phyloP scores from a whole-genome alignment of 1,140 invertebrate genomes.

The Heterodera schachtii region DNA sequence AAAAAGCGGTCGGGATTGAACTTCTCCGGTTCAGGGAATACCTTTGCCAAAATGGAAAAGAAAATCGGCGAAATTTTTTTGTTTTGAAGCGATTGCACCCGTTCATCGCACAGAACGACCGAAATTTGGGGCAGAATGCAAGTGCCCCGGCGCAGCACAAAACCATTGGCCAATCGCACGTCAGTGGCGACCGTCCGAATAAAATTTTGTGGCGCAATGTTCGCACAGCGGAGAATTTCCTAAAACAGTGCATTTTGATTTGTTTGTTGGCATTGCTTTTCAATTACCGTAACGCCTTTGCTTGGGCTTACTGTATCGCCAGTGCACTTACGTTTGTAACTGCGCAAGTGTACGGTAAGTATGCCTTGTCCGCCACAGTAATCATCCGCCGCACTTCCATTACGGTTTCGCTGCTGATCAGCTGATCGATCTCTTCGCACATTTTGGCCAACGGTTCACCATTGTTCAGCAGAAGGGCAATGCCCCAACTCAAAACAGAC shows the following conservation, averaged over 20 bases:
- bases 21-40: conserved; percentile 82
- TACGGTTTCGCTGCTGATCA: conserved; percentile 3
- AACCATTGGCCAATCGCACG: conserved; percentile 27
- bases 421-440: conserved; percentile 5
- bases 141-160: conserved; percentile 34
- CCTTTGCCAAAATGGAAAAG: conserved; percentile 57
- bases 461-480: conserved; percentile 15
- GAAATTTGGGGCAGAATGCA: conserved; percentile 43
- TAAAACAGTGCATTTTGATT: conserved; percentile 30
- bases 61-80: neutral
- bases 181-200: conserved; percentile 28
- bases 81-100: conserved; percentile 8
- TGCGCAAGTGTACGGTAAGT: conserved; percentile 34
- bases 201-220: conserved; percentile 40
- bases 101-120: conserved; percentile 34
- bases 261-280: too few relatives aligned
- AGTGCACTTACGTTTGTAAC: conserved; percentile 36
- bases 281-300: too few relatives aligned
- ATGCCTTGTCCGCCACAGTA: conserved; percentile 1
- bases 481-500: neutral
- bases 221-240: conserved; percentile 34
- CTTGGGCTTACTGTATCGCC: too few relatives aligned
- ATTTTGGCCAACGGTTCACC: neutral
- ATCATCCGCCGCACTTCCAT: conserved; percentile 19
- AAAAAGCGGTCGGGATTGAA: conserved; percentile 82